Percentiles rank a stretch among this genome's conserved stretches.
phyloP scores from a whole-genome alignment of 2,113 vertebrate species.

The Osmerus eperlanus region DNA sequence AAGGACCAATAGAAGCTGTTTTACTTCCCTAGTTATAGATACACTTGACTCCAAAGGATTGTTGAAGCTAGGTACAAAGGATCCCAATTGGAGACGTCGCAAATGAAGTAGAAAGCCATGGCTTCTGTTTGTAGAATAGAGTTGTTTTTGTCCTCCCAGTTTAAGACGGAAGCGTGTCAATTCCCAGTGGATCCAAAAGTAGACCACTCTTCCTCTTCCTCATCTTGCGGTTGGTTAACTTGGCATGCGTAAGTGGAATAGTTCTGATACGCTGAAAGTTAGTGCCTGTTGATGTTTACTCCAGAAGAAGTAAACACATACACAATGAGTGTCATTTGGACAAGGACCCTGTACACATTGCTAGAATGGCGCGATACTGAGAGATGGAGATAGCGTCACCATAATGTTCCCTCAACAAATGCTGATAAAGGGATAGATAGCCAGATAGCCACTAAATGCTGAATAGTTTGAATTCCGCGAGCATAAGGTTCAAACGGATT shows the following conservation, averaged over 20 bases:
- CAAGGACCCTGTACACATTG: too few species aligned
- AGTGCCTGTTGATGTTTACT: conserved; percentile 52
- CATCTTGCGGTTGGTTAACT: conserved; percentile 45
- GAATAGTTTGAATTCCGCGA: too few species aligned
- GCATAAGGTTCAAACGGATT: conserved; percentile 55
- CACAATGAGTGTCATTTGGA: conserved; percentile 15
- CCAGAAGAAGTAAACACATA: conserved; percentile 44
- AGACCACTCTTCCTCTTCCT: conserved; percentile 50
- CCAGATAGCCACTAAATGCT: too few species aligned
- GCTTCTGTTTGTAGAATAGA: conserved; percentile 2
- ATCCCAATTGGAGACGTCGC: conserved; percentile 17
- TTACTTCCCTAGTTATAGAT: conserved; percentile 12
- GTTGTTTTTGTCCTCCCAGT: conserved; percentile 22
- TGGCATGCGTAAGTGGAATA: conserved; percentile 57
- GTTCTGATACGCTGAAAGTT: conserved; percentile 56
- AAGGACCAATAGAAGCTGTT: conserved; percentile 38
- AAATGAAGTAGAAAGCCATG: neutral
- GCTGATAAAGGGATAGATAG: too few species aligned
- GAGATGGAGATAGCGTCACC: too few species aligned
- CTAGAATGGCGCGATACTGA: too few species aligned
- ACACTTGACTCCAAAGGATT: neutral
- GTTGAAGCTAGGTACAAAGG: neutral
- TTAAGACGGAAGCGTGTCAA: conserved; percentile 42
- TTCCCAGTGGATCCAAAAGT: conserved; percentile 59
- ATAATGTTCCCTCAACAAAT: too few species aligned